These are phyloP conservation scores for Pteropus alecto DNA, from an alignment of 2,113 vertebrate genomes.

Conservation along the genomic window DNA sequence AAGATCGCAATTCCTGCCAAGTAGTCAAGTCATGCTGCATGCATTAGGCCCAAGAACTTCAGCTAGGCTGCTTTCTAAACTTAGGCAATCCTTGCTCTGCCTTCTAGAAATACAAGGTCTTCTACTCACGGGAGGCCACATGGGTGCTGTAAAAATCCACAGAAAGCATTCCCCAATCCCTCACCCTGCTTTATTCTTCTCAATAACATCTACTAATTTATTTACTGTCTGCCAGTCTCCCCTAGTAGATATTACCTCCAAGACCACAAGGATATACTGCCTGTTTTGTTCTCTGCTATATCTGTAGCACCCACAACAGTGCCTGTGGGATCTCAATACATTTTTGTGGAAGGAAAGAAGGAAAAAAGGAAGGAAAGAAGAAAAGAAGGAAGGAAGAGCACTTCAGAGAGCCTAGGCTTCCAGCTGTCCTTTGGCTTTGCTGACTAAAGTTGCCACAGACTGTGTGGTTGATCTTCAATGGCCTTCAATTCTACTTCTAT, in stretches of 20 bases:
- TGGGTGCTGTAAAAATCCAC: neutral
- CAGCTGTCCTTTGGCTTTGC: neutral
- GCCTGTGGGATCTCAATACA: neutral
- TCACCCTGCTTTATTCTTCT: neutral
- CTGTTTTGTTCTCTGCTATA: neutral
- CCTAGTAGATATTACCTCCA: neutral
- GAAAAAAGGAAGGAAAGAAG: neutral
- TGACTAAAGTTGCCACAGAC: neutral
- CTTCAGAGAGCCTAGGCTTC: neutral
- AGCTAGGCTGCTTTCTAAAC: slow-evolving; percentile 8
- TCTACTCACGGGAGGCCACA: neutral
- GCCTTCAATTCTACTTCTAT: slow-evolving; percentile 10
- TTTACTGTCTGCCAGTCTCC: slow-evolving; percentile 1
- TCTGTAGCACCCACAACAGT: neutral
- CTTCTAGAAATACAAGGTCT: slow-evolving; percentile 28
- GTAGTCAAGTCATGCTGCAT: neutral
- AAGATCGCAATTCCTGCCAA: neutral
- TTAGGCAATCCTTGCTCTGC: neutral
- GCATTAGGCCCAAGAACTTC: neutral
- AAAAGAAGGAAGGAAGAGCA: neutral
- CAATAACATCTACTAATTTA: neutral
- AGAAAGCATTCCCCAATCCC: neutral
- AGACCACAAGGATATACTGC: neutral
- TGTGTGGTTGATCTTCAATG: neutral
- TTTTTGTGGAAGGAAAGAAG: neutral